Evolutionary conservation across 2,797 vertebrate species (phyloP), one percentile per base, ranked within the genome.

Genomic region (Nannoperca obscura): DNA sequence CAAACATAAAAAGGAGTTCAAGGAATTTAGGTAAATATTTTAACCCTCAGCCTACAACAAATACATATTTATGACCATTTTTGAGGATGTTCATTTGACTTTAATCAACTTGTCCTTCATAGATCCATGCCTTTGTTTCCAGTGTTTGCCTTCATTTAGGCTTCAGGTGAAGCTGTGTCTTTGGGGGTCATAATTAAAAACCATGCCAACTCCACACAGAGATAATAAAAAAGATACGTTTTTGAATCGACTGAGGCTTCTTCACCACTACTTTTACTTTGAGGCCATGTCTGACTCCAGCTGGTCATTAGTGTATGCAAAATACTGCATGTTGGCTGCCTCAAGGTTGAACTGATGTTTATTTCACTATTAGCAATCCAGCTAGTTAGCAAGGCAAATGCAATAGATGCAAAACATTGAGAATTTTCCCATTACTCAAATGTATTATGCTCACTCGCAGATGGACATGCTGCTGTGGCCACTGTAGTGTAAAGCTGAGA

Each of bases 281-380:
- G 61, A 85, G 72, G 68, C 67, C 64, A 83, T n/a, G 42, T 82
- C 66, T 74, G 53, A 76, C 53, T 80, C 75, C 67, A 66, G 78
- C 67, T 81, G 78, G 85, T 87, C 82, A 82, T 89, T 91, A 89
- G 79, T n/a, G 63, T 22, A 60, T 84, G 84, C 68, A 78, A 79
- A 85, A 69, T 57, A 49, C 68, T 61, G 59, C 55, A 11, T 64
- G 73, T 44, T 71, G 38, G 72, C 82, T 47, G 64, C 81, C 64
- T 87, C 84, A 70, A 88, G 80, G 86, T 76, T 71, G 67, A 65
- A 53, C 20, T 66, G 68, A 84, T 80, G 49, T 61, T 86, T 65
- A 20, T 72, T 69, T 82, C 54, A 47, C 32, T 38, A 59, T 74
- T 71, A 72, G 75, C 34, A 12, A 24, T 49, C 40, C 40, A 55